phyloP scores from a whole-genome alignment of 2,797 vertebrate genomes.

The Phoebastria nigripes region DNA sequence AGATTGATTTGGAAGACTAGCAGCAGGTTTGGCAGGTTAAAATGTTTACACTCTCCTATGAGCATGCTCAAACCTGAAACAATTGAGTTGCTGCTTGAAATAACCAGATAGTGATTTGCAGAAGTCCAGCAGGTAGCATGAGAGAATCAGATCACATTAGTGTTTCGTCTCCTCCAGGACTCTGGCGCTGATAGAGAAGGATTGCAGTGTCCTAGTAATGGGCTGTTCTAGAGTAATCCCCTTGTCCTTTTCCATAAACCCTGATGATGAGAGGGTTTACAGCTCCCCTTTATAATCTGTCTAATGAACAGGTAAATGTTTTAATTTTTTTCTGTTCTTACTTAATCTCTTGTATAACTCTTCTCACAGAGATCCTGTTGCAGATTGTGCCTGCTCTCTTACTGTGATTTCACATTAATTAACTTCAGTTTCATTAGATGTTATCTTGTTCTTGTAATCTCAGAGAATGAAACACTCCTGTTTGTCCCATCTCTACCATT shows the following conservation, averaged over 20 bases:
- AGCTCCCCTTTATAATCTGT: neutral
- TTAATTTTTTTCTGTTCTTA: neutral
- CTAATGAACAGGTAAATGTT: neutral
- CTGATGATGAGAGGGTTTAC: neutral
- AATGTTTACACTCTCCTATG: neutral
- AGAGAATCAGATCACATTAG: neutral
- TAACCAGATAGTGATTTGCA: neutral
- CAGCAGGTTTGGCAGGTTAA: constrained; percentile 23
- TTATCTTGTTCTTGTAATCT: neutral
- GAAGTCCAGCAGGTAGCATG: neutral
- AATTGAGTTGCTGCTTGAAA: neutral
- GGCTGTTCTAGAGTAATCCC: neutral
- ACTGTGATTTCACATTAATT: neutral
- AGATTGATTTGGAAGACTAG: neutral
- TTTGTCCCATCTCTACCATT: neutral
- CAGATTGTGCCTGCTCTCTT: neutral
- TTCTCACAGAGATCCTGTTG: neutral
- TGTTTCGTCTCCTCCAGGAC: neutral
- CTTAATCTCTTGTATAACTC: neutral
- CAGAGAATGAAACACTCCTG: neutral
- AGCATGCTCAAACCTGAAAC: neutral
- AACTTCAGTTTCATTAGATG: constrained; percentile 9
- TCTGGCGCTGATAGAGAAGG: neutral
- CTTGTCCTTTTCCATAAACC: neutral
- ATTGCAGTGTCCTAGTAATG: neutral